phyloP scores from a whole-genome alignment of 2,113 vertebrate genomes.

The Leptocoma aspasia region DNA sequence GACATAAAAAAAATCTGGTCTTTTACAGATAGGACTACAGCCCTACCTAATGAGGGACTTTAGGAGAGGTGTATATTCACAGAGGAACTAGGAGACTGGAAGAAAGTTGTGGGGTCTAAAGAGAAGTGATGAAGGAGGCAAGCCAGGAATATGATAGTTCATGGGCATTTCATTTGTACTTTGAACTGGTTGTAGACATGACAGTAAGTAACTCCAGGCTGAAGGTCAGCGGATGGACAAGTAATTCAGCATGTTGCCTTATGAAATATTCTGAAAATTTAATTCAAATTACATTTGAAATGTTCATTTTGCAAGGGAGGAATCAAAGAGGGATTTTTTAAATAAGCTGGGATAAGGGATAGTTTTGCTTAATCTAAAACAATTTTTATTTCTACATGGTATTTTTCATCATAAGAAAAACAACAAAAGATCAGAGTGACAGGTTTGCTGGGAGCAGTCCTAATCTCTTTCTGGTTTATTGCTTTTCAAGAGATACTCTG shows the following conservation, averaged over 20 bases:
- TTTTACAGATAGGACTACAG: not conserved
- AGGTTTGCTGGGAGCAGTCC: not conserved
- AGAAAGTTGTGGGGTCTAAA: not conserved
- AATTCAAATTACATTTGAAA: not conserved
- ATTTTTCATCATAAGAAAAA: not conserved
- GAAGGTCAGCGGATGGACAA: not conserved
- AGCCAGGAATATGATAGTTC: not conserved
- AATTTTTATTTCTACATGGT: not conserved
- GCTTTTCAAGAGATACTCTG: not conserved
- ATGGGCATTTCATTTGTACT: not conserved
- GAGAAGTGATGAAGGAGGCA: not conserved
- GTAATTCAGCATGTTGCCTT: not conserved
- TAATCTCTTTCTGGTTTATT: not conserved
- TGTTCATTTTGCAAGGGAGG: not conserved
- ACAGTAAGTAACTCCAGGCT: not conserved
- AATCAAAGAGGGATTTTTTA: not conserved
- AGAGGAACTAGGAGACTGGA: not conserved
- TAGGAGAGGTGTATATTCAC: not conserved
- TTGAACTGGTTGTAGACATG: not conserved
- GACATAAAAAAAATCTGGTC: not conserved
- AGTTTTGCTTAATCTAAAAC: not conserved
- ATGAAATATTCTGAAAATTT: not conserved
- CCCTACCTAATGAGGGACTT: not conserved
- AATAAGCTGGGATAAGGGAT: not conserved
- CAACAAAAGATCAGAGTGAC: not conserved